Conservation (phyloP, 2,797 vertebrate species). For the Myotis vivesi region DNA sequence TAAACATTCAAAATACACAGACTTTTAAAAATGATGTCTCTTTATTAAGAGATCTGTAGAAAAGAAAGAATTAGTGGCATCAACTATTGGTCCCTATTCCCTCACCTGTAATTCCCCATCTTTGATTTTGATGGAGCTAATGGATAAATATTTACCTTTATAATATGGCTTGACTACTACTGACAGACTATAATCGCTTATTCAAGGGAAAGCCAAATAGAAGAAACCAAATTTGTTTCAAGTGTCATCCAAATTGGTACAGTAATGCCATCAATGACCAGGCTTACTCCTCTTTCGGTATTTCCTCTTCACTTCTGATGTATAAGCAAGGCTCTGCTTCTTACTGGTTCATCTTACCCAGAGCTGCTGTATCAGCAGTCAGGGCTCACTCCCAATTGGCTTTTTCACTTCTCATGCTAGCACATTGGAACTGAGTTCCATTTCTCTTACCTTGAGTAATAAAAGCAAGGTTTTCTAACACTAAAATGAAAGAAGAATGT, state of each 20-base stretch:
- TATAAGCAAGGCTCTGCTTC: background rate
- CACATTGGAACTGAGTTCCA: background rate
- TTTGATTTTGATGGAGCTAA: background rate
- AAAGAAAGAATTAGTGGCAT: background rate
- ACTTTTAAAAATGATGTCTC: slow-evolving; percentile 5
- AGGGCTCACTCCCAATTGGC: background rate
- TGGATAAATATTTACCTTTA: background rate
- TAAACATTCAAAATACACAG: background rate
- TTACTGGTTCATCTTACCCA: background rate
- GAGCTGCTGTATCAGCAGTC: background rate
- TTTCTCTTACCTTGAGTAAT: background rate
- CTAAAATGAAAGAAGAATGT: background rate
- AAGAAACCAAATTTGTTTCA: background rate
- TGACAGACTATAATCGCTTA: background rate
- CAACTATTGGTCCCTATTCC: background rate
- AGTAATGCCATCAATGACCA: background rate
- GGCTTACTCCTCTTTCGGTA: background rate
- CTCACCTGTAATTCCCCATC: background rate
- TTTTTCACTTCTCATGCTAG: background rate
- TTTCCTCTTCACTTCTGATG: background rate
- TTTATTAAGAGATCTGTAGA: slow-evolving; percentile 5
- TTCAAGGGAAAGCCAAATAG: background rate
- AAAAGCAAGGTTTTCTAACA: slow-evolving; percentile 32
- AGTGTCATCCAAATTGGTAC: background rate
- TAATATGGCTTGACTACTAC: background rate